Evolutionary conservation across 2,888 invertebrate species (phyloP).

Genomic region (Sceliomorpha sp.): DNA sequence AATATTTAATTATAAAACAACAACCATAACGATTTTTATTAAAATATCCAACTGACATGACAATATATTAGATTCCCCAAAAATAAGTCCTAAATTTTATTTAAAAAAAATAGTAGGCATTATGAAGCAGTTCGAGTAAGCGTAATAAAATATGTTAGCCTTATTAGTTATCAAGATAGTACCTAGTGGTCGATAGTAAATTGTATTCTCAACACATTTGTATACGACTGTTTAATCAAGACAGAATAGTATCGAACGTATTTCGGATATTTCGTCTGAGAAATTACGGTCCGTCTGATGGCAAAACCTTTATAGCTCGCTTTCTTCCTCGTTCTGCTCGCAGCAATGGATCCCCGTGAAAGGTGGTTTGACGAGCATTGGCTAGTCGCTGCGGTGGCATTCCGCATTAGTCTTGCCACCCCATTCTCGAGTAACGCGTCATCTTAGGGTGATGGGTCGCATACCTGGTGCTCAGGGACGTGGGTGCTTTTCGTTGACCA

Average conservation of each 20-base stretch:
- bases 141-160: no score
- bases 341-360: constrained; percentile 15
- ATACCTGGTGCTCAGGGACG: constrained; percentile 29
- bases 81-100: no score
- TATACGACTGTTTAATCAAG: neutral
- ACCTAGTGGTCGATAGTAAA: no score
- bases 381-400: constrained; percentile 50
- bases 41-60: no score
- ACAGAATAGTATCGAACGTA: neutral
- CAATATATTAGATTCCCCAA: no score
- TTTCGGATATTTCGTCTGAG: constrained; percentile 6
- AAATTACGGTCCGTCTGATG: constrained; percentile 3
- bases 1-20: no score
- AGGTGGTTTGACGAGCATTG: constrained; percentile 35
- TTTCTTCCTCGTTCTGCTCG: constrained; percentile 1
- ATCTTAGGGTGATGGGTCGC: constrained; percentile 37
- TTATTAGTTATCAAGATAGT: no score
- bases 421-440: constrained; percentile 48
- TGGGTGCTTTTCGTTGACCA: neutral
- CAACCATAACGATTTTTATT: no score
- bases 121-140: no score
- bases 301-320: neutral
- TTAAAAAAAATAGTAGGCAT: no score
- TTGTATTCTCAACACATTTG: no score
- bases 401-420: constrained; percentile 55